Evolutionary conservation across 1,140 invertebrate species (phyloP).

Genomic region (Drosophila pallidifrons): DNA sequence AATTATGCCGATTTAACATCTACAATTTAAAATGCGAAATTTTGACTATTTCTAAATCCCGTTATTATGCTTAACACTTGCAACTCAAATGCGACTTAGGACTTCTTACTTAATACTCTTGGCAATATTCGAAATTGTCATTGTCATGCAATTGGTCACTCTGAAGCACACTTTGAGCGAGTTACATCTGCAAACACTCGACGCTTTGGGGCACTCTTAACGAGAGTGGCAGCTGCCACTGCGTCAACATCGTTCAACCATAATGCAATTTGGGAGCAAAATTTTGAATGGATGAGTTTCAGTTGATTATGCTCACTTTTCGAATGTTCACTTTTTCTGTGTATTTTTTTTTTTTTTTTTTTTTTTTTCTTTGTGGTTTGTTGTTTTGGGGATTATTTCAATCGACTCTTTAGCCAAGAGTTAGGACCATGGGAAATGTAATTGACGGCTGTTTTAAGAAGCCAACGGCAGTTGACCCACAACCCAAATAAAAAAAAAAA

Average conservation of each 20-base stretch:
- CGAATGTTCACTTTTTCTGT: neutral
- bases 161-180: no score
- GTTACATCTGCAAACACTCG: neutral
- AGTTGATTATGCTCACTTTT: conserved; percentile 1
- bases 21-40: no score
- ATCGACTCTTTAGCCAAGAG: neutral
- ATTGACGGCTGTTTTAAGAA: conserved; percentile 25
- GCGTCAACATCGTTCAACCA: neutral
- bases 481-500: neutral
- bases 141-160: no score
- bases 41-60: no score
- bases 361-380: no score
- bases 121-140: no score
- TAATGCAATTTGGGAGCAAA: conserved; percentile 13
- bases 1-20: no score
- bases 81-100: no score
- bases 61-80: no score
- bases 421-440: neutral
- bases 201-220: neutral
- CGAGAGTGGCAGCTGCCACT: neutral
- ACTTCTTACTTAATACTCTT: no score
- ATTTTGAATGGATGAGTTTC: conserved; percentile 16
- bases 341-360: neutral
- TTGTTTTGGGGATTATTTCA: neutral
- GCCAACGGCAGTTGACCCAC: conserved; percentile 12